Conservation (phyloP, 2,888 invertebrate genomes). For the Cantharis rufa region DNA sequence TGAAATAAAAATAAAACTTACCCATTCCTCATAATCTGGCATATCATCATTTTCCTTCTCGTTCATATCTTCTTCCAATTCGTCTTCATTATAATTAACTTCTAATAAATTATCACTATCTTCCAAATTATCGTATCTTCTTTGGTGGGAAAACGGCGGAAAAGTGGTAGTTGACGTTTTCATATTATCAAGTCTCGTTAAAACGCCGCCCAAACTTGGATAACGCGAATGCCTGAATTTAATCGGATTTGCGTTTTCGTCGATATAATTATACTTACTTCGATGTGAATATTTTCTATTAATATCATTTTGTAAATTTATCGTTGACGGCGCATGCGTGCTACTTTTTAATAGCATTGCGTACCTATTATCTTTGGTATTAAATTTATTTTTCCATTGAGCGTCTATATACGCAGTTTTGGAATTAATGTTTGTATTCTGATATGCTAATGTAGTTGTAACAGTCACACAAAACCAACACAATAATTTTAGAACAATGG, state of each 20-base stretch:
- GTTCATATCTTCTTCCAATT: slow-evolving; percentile 16
- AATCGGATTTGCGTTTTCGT: slow-evolving; percentile 7
- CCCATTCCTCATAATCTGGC: slow-evolving; percentile 23
- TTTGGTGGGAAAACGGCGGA: slow-evolving; percentile 7
- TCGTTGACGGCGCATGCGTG: slow-evolving; percentile 7
- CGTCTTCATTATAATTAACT: slow-evolving; percentile 37
- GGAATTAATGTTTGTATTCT: slow-evolving; percentile 12
- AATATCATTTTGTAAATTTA: not conserved
- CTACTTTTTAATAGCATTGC: slow-evolving; percentile 15
- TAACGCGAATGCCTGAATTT: slow-evolving; percentile 24
- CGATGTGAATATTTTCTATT: not conserved
- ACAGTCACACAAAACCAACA: slow-evolving; percentile 20
- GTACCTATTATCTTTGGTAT: slow-evolving; percentile 22
- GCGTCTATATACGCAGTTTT: slow-evolving; percentile 23
- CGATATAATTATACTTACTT: slow-evolving; percentile 13
- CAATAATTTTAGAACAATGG: slow-evolving; percentile 18
- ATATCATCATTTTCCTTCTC: slow-evolving; percentile 5
- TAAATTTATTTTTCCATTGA: slow-evolving; percentile 15
- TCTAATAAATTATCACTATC: slow-evolving; percentile 14
- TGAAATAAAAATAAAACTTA: too few relatives aligned
- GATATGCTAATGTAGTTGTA: slow-evolving; percentile 9
- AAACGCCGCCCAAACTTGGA: slow-evolving; percentile 16
- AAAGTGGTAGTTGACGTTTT: slow-evolving; percentile 4
- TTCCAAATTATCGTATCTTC: slow-evolving; percentile 3
- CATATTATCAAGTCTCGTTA: slow-evolving; percentile 19